Evolutionary conservation across 2,888 invertebrate genomes (phyloP), one percentile per base, ranked within the genome.

Genomic region (Lochmaea capreae): DNA sequence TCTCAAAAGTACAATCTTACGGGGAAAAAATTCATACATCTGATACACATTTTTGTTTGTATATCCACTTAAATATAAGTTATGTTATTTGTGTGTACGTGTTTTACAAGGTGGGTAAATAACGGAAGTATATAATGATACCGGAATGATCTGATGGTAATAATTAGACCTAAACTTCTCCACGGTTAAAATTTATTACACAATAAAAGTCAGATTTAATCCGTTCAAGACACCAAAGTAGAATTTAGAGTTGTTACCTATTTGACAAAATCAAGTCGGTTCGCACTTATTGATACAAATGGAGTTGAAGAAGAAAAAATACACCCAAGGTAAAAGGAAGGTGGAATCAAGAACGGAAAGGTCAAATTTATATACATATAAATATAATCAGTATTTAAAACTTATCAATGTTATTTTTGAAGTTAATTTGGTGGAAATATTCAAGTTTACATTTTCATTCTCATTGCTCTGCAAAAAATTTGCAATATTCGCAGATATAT

Each of bases 401-500:
- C 54, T 39, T 39, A 54, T 57, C 57, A 57, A n/a, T 66, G 33
- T 33, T 66, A 66, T 63, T 63, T 46, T 2, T 18, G 12, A 12
- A 46, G 57, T 22, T 54, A 39, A 39, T 57, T 39, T 54, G n/a
- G 12, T 26, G 66, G 66, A 57, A 66, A 66, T 54, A 66, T 39
- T 66, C 49, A 49, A 39, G 52, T 33, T 52, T 49, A 52, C n/a
- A 52, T 22, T 52, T 59, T 58, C 46, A 46, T 67, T 18, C 59
- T 54, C 39, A 67, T 42, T 46, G 18, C 54, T 58, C 58, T 22
- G 43, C 18, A 67, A 22, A 67, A 67, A 67, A 43, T 59, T 43
- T 67, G 67, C 67, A 46, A 59, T 67, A 46, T 11, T 43, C 4
- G 59, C 14, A 59, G 59, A 67, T 67, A 67, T 67, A 67, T 59